These are phyloP conservation scores for Solen grandis DNA, from an alignment of 1,140 invertebrate species.

Conservation along the genomic window DNA sequence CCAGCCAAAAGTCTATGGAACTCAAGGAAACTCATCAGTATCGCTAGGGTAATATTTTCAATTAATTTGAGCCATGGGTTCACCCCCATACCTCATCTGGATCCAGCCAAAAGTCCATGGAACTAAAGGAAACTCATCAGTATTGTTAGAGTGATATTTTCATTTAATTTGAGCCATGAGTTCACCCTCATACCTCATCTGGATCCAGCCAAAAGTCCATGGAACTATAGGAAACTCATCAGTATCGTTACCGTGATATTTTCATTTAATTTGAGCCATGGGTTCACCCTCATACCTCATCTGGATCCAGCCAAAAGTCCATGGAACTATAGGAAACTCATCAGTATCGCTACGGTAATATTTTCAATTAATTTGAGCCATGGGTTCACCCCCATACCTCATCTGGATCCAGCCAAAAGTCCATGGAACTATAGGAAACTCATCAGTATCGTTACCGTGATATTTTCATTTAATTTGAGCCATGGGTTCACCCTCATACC, in stretches of 20 bases:
- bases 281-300: background rate
- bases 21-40: background rate
- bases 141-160: background rate
- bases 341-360: background rate
- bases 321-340: background rate
- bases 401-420: background rate
- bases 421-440: background rate
- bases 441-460: background rate
- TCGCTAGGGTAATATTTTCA: background rate
- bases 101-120: background rate
- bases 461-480: background rate
- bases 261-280: background rate
- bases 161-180: background rate
- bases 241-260: background rate
- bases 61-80: background rate
- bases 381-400: background rate
- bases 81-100: background rate
- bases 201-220: background rate
- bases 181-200: background rate
- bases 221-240: background rate
- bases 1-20: background rate
- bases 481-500: background rate
- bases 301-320: background rate
- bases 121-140: background rate
- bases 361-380: background rate